Evolutionary conservation across 2,888 invertebrate genomes (phyloP), one percentile per base, ranked within the genome.

Genomic region (Sylvicola cinctus): DNA sequence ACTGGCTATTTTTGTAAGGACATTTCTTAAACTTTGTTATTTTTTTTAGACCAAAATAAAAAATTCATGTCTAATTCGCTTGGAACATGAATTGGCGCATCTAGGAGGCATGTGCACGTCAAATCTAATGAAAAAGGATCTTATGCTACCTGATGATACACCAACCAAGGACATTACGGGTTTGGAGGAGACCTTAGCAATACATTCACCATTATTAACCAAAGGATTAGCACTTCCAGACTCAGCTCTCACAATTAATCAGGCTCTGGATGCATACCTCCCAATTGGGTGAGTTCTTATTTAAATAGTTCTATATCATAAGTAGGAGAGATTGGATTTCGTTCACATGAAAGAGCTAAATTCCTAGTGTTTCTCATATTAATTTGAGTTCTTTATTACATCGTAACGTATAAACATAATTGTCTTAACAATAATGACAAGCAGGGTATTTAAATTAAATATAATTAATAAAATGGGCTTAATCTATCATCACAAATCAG

Each of bases 71-170:
- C 41, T 58, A 4, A 58, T 55, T 41, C 75, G 80, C 40, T 60
- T 93, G 38, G 95, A 95, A 59, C 80, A 80, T 52, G 95, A 93
- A 53, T 59, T 95, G 35, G 70, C 85, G 1, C 84, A 85, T 58
- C 66, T 90, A 20, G 91, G 87, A 3, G 88, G 90, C 34, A 79
- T 84, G 62, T 91, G 90, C 55, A 81, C 88, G 12, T 76, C 87
- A 10, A 78, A 84, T 46, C 70, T 95, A 4, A 79, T 93, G 62
- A 81, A 76, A 49, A 78, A 76, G 49, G 79, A 81, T 54, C 64
- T 16, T 31, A 16, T 31, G n/a, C 16, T 16, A 3, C 28, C 45
- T 66, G 67, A 61, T 47, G 74, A 74, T 45, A 71, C 78, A 49
- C 62, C 68, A 16, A 74, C 78, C 41, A 71, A 78, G 39, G 80